phyloP scores from a whole-genome alignment of 2,888 invertebrate genomes.

The Drosophila subsilvestris region DNA sequence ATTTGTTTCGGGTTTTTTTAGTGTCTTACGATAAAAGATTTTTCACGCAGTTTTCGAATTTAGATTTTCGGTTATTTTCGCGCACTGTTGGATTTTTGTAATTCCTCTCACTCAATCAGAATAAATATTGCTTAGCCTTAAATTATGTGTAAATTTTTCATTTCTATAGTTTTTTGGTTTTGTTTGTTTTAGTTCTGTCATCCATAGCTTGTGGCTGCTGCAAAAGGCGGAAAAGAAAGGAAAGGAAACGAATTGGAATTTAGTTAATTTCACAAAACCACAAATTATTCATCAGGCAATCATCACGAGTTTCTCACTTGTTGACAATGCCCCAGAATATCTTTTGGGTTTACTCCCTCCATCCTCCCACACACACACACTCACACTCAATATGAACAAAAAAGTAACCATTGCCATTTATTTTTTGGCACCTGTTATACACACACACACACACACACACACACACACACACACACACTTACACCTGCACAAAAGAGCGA shows the following conservation, averaged over 20 bases:
- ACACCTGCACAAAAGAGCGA: slow-evolving; percentile 4
- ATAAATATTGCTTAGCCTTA: slow-evolving; percentile 73
- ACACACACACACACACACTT: neutral
- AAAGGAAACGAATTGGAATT: neutral
- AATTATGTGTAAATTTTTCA: slow-evolving; percentile 25
- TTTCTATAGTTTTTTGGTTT: slow-evolving; percentile 5
- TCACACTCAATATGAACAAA: slow-evolving; percentile 52
- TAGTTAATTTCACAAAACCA: slow-evolving; percentile 10
- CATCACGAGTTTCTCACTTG: slow-evolving; percentile 59
- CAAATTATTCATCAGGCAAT: slow-evolving; percentile 41
- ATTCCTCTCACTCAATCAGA: slow-evolving; percentile 71
- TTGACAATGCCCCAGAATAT: slow-evolving; percentile 56
- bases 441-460: slow-evolving; percentile 34
- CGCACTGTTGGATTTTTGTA: slow-evolving; percentile 37
- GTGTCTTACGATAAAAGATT: slow-evolving; percentile 5
- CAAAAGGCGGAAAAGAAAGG: slow-evolving; percentile 40
- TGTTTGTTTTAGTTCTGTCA: slow-evolving; percentile 50
- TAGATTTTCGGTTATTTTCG: slow-evolving; percentile 25
- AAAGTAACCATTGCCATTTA: slow-evolving; percentile 57
- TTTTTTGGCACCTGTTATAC: slow-evolving; percentile 72
- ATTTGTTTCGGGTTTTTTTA: slow-evolving; percentile 20
- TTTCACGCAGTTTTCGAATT: neutral
- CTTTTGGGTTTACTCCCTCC: slow-evolving; percentile 47
- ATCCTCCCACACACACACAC: slow-evolving; percentile 16
- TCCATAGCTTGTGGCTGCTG: slow-evolving; percentile 53